Evolutionary conservation across 2,888 invertebrate genomes (phyloP), one percentile per base, ranked within the genome.

Genomic region (Xanthia icteritia): DNA sequence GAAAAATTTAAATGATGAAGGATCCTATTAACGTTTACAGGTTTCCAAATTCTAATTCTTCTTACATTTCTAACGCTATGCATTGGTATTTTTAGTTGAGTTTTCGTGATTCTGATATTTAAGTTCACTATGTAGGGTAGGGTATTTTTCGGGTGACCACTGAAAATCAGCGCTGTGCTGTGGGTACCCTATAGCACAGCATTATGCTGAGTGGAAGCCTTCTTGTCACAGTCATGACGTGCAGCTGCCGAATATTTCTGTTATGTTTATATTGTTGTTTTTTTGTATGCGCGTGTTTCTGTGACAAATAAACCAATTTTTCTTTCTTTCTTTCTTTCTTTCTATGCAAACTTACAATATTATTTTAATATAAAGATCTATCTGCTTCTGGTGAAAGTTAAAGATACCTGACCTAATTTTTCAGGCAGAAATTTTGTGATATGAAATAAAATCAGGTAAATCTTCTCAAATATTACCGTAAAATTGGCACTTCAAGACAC

Each of bases 1-100:
- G 77, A 84, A 89, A 81, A 73, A 31, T 79, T 85, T 72, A 56
- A 68, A 87, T 73, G 73, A 77, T 76, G 70, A 76, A 78, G 68
- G 66, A 78, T 84, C 78, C 60, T 82, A 69, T 80, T 83, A 75
- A 61, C 54, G 36, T 58, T 74, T 60, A 45, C 60, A 77, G 60
- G 74, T 74, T 74, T 64, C 27, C 42, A 5, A 81, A 64, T 60
- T 65, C 8, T 17, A 60, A 65, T 82, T 65, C 0, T 63, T 45
- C 13, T 31, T 39, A 58, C 0, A 83, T 73, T 63, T 76, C 13
- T 42, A 17, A 45, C 23, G n/a, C n/a, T 69, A 4, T 5, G 9
- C 9, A 20, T 36, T 39, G 23, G 20, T 48, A 1, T 0, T 45
- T 15, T 73, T n/a, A 45, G 20, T 15, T 2, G 31, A 58, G 9